A percentile compares a stretch with the other conserved stretches of the same genome.
phyloP scores from a whole-genome alignment of 1,140 invertebrate genomes.

The Scaptomyza montana region DNA sequence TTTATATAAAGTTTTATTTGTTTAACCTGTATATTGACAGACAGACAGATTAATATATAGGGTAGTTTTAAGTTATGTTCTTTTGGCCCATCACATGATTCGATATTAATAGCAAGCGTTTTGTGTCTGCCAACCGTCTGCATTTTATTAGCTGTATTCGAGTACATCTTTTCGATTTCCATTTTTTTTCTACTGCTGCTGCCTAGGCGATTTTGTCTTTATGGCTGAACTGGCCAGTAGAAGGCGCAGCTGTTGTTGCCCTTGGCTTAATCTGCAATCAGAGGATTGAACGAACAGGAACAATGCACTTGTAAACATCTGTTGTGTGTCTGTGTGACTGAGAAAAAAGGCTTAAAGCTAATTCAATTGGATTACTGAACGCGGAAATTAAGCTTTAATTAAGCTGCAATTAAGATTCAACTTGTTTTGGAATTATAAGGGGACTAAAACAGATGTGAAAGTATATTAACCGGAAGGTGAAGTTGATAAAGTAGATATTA shows the following conservation, averaged over 20 bases:
- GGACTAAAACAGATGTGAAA: neutral
- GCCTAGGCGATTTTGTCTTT: neutral
- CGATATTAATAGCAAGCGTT: constrained; percentile 22
- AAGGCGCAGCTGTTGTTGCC: constrained; percentile 15
- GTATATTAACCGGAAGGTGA: neutral
- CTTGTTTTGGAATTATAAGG: neutral
- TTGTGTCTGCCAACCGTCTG: constrained; percentile 10
- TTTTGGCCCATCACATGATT: constrained; percentile 5
- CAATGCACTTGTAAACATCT: neutral
- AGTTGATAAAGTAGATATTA: neutral
- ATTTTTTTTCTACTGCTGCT: constrained; percentile 8
- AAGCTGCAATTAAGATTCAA: neutral
- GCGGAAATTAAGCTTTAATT: neutral
- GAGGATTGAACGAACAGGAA: neutral
- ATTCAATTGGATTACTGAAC: neutral
- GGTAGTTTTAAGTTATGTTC: neutral
- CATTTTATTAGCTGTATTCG: constrained; percentile 35
- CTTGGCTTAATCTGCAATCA: constrained; percentile 9
- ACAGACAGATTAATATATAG: neutral
- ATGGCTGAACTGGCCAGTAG: neutral
- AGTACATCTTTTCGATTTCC: neutral
- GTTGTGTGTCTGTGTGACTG: neutral
- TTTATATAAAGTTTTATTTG: too few species aligned
- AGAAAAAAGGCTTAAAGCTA: neutral
- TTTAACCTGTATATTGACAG: too few species aligned